These are phyloP conservation scores for Halictus quadricinctus DNA, from an alignment of 2,888 invertebrate genomes.

Conservation along the genomic window DNA sequence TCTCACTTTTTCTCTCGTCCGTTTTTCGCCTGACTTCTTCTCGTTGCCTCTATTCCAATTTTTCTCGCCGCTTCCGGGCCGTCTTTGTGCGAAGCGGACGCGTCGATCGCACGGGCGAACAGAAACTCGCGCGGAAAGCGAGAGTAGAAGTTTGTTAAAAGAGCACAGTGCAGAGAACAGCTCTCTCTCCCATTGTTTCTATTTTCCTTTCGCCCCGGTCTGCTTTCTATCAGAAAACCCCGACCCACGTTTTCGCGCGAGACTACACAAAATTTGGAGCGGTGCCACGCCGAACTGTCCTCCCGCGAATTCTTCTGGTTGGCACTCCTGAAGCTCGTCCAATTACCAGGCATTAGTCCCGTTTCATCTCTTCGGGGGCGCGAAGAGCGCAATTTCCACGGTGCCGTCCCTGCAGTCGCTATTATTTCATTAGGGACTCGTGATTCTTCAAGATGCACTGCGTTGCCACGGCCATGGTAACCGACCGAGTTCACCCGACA, in stretches of 20 bases:
- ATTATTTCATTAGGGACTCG: conserved; percentile 35
- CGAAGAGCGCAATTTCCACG: conserved; percentile 46
- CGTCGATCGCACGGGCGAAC: neutral
- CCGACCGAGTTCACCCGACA: neutral
- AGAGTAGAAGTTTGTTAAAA: conserved; percentile 26
- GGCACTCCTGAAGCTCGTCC: conserved; percentile 52
- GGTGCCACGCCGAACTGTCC: conserved; percentile 62
- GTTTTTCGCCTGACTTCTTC: conserved; percentile 25
- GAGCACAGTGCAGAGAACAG: neutral
- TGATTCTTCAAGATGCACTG: conserved; percentile 33
- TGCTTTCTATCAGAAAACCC: conserved; percentile 11
- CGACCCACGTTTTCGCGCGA: conserved; percentile 19
- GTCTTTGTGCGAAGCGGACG: neutral
- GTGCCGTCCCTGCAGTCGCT: conserved; percentile 24
- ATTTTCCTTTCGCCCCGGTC: neutral
- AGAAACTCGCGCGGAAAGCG: neutral
- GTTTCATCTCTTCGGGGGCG: conserved; percentile 52
- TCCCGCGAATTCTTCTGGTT: conserved; percentile 40
- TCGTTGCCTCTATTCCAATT: conserved; percentile 22
- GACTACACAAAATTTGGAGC: conserved; percentile 60
- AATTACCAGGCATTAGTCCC: conserved; percentile 63
- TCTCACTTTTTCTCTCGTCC: conserved; percentile 23
- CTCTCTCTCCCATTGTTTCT: neutral
- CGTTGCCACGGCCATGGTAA: neutral
- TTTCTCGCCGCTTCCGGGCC: conserved; percentile 10